Conservation (phyloP, 2,797 vertebrate genomes). For the Sebastes matsubarae region DNA sequence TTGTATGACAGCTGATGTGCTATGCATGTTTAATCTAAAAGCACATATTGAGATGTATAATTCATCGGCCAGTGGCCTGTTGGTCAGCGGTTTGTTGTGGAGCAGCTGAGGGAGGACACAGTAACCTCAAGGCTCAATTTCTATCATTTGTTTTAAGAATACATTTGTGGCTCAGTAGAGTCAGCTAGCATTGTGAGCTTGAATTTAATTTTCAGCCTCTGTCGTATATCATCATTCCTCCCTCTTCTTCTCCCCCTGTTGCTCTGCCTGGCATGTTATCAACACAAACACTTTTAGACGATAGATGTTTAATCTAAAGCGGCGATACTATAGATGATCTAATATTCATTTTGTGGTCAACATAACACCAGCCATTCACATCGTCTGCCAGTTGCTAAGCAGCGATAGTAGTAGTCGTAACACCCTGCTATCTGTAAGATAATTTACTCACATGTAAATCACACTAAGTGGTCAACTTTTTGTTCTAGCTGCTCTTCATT, state of each 20-base stretch:
- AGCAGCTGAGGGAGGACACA: background rate
- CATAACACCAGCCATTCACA: slow-evolving; percentile 11
- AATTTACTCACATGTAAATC: background rate
- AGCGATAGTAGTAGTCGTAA: slow-evolving; percentile 22
- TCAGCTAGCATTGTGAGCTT: background rate
- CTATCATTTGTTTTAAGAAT: background rate
- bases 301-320: background rate
- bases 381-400: slow-evolving; percentile 11
- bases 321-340: background rate
- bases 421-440: slow-evolving; percentile 23
- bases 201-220: background rate
- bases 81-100: slow-evolving; percentile 18
- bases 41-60: slow-evolving; percentile 68
- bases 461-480: slow-evolving; percentile 4
- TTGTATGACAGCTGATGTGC: slow-evolving; percentile 70
- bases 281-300: background rate
- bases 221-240: background rate
- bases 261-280: background rate
- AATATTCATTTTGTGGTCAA: background rate
- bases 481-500: slow-evolving; percentile 7
- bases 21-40: slow-evolving; percentile 63
- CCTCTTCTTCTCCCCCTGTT: background rate
- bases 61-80: slow-evolving; percentile 54
- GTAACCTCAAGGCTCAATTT: background rate
- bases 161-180: background rate